Percentiles rank a stretch among this genome's conserved stretches.
These are phyloP conservation scores for Phaedon cochleariae DNA, from an alignment of 2,888 invertebrate genomes.

Conservation along the genomic window DNA sequence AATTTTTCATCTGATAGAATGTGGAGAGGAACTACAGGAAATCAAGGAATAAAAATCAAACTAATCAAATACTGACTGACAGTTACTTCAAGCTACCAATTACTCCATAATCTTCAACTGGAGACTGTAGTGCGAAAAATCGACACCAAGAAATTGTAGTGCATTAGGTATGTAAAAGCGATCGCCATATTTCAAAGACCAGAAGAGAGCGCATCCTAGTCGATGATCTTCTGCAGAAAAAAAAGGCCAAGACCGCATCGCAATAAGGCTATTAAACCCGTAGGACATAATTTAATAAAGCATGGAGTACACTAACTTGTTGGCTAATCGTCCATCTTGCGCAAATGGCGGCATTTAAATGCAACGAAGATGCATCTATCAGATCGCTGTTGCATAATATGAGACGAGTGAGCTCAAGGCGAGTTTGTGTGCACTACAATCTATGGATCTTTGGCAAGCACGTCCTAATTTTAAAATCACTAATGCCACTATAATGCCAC, in stretches of 20 bases:
- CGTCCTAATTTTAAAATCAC: not conserved
- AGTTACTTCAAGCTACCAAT: not conserved
- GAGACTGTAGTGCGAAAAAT: not conserved
- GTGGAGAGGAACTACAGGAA: too few species aligned
- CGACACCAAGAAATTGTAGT: not conserved
- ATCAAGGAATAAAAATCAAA: too few species aligned
- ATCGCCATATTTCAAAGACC: not conserved
- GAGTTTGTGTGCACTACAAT: not conserved
- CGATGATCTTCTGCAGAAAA: not conserved
- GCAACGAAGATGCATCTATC: conserved; percentile 22
- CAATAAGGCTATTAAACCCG: conserved; percentile 5
- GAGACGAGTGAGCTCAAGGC: not conserved
- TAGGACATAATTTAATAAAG: conserved; percentile 17
- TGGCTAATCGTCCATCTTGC: conserved; percentile 25
- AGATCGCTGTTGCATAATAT: conserved; percentile 5
- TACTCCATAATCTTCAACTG: not conserved
- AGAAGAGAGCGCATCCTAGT: not conserved
- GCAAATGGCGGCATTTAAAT: conserved; percentile 24
- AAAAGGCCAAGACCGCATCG: not conserved
- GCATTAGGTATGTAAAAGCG: not conserved
- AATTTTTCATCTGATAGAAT: too few species aligned
- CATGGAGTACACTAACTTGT: conserved; percentile 22
- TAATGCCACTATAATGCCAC: not conserved
- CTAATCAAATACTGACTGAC: too few species aligned
- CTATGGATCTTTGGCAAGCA: not conserved